These are phyloP conservation scores for Xenopus borealis DNA, from an alignment of 2,113 vertebrate species.

Conservation along the genomic window DNA sequence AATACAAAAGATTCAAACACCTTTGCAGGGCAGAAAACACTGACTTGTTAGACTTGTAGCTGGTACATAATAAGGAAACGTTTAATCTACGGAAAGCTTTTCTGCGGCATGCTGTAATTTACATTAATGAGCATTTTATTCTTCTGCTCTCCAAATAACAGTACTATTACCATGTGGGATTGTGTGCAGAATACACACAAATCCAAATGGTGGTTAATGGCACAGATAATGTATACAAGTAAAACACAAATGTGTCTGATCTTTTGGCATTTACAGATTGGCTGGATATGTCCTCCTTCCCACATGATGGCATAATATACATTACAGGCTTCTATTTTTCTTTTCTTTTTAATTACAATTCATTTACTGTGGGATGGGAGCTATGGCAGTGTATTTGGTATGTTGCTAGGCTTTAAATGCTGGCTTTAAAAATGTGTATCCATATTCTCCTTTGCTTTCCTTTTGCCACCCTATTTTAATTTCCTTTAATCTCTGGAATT, in stretches of 20 bases:
- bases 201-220: conserved; percentile 37
- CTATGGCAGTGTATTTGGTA: no score
- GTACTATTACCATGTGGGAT: conserved; percentile 12
- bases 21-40: background rate
- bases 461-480: no score
- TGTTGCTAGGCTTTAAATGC: no score
- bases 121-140: conserved; percentile 42
- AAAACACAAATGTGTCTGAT: background rate
- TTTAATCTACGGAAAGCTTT: background rate
- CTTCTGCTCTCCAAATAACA: conserved; percentile 34
- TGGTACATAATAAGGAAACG: conserved; percentile 28
- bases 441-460: no score
- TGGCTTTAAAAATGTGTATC: no score
- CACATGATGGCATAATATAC: no score
- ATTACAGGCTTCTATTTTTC: no score
- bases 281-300: background rate
- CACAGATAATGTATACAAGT: conserved; percentile 21
- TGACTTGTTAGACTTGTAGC: conserved; percentile 8
- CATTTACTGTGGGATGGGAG: no score
- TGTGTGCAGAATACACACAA: background rate
- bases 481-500: no score
- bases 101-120: conserved; percentile 32
- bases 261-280: conserved; percentile 5
- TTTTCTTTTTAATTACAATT: no score
- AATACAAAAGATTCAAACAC: background rate